Evolutionary conservation across 1,140 invertebrate genomes (phyloP), one percentile per base, ranked within the genome.

Genomic region (Coptotermes formosanus): DNA sequence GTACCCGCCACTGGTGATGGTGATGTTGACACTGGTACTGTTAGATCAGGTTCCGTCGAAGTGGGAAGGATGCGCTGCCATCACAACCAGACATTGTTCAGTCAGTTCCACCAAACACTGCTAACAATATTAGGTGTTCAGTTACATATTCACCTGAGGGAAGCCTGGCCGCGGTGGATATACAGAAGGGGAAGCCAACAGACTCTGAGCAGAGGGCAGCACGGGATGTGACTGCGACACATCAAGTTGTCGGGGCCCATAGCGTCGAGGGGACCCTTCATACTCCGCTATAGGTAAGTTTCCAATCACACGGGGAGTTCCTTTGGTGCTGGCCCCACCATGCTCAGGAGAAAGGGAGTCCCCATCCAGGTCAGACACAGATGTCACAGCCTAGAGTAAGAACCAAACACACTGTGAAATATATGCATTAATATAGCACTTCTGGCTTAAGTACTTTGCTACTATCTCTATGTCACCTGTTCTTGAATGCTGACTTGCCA

Each of bases 281-380:
- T 98, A 98, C 88, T 98, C 96, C 59, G 96, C 96, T 88, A 97
- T 97, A 23, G 96, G 96, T 88, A 97, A 91, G 91, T 95, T 96
- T 43, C 97, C 97, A 90, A 98, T 98, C 84, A 97, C 94, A 88
- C 96, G 94, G n/a, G 64, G 64, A 6, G 64, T 75, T 30, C 64
- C 64, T 75, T 30, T 75, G 82, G 95, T 64, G 64, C 82, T 87
- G 52, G 85, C 82, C 23, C 88, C 83, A 45, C 87, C 88, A 83
- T 89, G 90, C 87, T 92, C 92, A 14, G 92, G 91, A 11, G 91
- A 92, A 25, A 91, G 90, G n/a, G 91, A 92, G 85, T 92, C 91
- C 16, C 85, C 89, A 86, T 93, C 92, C 85, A 91, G 91, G 88
- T 92, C 92, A 82, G 91, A 92, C 64, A 90, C 90, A 59, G 91